These are phyloP conservation scores for Acronicta psi DNA, from an alignment of 2,888 invertebrate species.

Conservation along the genomic window DNA sequence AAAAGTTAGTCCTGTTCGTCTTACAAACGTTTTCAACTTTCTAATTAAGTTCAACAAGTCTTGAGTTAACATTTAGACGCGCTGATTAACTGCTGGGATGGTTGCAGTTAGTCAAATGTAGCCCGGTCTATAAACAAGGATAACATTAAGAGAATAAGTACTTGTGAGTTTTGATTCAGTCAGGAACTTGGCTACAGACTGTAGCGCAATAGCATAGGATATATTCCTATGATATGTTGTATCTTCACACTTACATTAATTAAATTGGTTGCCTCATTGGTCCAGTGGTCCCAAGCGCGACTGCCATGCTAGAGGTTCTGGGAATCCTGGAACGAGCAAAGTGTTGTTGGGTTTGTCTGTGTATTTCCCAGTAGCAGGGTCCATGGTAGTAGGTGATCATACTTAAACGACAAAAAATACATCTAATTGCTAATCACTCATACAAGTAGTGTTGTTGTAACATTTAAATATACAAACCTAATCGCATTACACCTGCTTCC, in stretches of 20 bases:
- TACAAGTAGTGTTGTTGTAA: too few relatives aligned
- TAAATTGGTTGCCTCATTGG: too few relatives aligned
- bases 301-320: too few relatives aligned
- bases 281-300: too few relatives aligned
- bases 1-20: slow-evolving; percentile 62
- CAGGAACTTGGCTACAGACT: not conserved
- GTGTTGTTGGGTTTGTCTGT: too few relatives aligned
- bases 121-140: slow-evolving; percentile 47
- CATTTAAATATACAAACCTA: not conserved
- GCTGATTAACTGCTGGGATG: slow-evolving; percentile 76
- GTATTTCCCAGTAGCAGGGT: too few relatives aligned
- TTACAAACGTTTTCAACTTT: slow-evolving; percentile 77
- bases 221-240: not conserved
- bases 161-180: slow-evolving; percentile 27
- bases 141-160: slow-evolving; percentile 41
- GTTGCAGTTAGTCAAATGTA: slow-evolving; percentile 62
- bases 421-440: too few relatives aligned
- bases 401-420: too few relatives aligned
- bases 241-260: too few relatives aligned
- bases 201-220: slow-evolving; percentile 6
- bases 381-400: too few relatives aligned
- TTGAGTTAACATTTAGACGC: slow-evolving; percentile 82
- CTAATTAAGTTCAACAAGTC: slow-evolving; percentile 83
- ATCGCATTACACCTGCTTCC: not conserved
- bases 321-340: too few relatives aligned